Base-by-base conservation (phyloP, 2,797 vertebrate genomes). In the Myoxocephalus aenaeus region DNA sequence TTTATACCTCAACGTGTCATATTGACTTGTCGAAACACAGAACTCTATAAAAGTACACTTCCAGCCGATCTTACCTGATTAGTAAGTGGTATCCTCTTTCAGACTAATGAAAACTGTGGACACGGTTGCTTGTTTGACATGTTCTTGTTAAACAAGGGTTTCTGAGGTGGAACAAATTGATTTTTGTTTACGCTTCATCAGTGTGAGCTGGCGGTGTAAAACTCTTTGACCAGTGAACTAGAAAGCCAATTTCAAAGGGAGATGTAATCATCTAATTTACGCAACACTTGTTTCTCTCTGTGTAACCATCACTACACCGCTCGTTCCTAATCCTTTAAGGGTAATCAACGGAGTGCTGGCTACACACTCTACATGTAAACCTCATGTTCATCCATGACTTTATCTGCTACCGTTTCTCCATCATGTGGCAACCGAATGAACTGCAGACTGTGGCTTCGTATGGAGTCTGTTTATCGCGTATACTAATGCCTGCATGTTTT, bases 361-460 rank as follows among this genome's bases (percentile, higher is more conserved):
- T n/a, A 6, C 32, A 48, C 12, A 27, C 36, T 20, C 40, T 66
- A 10, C 40, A 81, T 65, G 29, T 62, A 12, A 56, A 53, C 18
- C 12, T 63, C 5, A 10, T 54, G 34, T 22, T 67, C n/a, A 64
- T 40, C 2, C 17, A 20, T 27, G 27, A 22, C 61, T 67, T 59
- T 72, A 5, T 54, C 44, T 83, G 87, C 22, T 75, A 79, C 75
- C 86, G 80, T 70, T 81, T 73, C 90, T 76, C 93, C 93, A 92
- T 84, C 93, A 79, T 84, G 92, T 92, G 95, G 90, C 68, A 61
- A 84, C 10, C 58, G 10, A 22, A 18, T 64, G 65, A 86, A 90
- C 46, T 89, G 46, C 87, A 91, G 20, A 14, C 22, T 20, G 4
- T 22, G 25, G 20, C 65, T 58, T 53, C 32, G 8, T 13, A 27